Conservation (phyloP, 2,888 invertebrate genomes). For the Rotaria magnacalcarata region DNA sequence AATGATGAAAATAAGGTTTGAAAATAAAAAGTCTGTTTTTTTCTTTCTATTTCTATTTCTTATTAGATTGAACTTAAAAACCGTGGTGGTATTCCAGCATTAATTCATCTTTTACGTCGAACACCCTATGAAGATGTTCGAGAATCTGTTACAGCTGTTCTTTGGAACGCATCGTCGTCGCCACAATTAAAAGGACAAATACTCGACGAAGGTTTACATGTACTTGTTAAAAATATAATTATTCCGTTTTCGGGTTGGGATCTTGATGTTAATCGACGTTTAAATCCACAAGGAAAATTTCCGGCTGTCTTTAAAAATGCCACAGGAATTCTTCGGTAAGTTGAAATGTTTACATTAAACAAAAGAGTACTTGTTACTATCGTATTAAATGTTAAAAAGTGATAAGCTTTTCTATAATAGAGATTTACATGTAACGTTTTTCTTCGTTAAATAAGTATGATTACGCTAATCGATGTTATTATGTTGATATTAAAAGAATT, state of each 20-base stretch:
- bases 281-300: conserved; percentile 65
- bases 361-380: too few relatives aligned
- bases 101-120: conserved; percentile 79
- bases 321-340: conserved; percentile 78
- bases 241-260: conserved; percentile 70
- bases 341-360: too few relatives aligned
- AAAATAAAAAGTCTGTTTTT: neutral
- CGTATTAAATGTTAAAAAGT: too few relatives aligned
- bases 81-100: conserved; percentile 82
- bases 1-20: conserved; percentile 67
- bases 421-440: too few relatives aligned
- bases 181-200: conserved; percentile 90
- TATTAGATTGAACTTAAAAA: conserved; percentile 79
- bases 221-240: conserved; percentile 85
- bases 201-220: conserved; percentile 85
- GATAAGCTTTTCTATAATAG: too few relatives aligned
- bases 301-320: conserved; percentile 92
- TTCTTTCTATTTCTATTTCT: neutral
- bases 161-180: conserved; percentile 98
- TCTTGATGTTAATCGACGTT: conserved; percentile 1
- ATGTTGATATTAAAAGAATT: too few relatives aligned
- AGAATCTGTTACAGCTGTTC: conserved; percentile 79
- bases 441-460: too few relatives aligned
- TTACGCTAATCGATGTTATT: too few relatives aligned
- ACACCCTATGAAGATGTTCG: conserved; percentile 84